A percentile compares a stretch with the other conserved stretches of the same genome.
Conservation (phyloP, 2,113 vertebrate species). For the Gymnorhina tibicen region DNA sequence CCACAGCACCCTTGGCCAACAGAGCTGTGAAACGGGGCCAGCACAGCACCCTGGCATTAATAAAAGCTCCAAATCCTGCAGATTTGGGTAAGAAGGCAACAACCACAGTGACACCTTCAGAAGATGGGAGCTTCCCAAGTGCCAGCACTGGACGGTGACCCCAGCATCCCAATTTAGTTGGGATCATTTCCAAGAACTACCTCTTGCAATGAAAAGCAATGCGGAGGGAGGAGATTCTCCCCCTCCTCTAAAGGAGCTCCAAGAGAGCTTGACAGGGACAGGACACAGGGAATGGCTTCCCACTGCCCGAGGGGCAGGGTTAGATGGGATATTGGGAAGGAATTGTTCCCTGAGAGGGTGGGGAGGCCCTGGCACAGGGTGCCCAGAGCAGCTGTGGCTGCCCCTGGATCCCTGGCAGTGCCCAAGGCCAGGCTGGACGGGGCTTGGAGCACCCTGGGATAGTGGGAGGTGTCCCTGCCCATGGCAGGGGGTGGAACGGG, state of each 20-base stretch:
- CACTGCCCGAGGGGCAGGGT: background rate
- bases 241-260: background rate
- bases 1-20: background rate
- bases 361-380: background rate
- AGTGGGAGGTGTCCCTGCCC: background rate
- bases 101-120: background rate
- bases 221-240: background rate
- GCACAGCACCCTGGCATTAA: background rate
- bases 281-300: background rate
- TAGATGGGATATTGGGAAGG: accelerated
- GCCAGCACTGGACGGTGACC: background rate
- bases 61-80: background rate
- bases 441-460: background rate
- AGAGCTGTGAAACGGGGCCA: accelerated
- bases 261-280: background rate
- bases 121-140: background rate
- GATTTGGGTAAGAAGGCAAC: background rate
- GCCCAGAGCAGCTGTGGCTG: background rate
- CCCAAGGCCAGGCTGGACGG: accelerated
- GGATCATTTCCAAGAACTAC: background rate
- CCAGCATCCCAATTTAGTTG: background rate
- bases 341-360: accelerated
- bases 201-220: background rate
- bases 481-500: background rate
- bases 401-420: background rate